Conservation (phyloP, 2,888 invertebrate species). For the Dromius quadrimaculatus region DNA sequence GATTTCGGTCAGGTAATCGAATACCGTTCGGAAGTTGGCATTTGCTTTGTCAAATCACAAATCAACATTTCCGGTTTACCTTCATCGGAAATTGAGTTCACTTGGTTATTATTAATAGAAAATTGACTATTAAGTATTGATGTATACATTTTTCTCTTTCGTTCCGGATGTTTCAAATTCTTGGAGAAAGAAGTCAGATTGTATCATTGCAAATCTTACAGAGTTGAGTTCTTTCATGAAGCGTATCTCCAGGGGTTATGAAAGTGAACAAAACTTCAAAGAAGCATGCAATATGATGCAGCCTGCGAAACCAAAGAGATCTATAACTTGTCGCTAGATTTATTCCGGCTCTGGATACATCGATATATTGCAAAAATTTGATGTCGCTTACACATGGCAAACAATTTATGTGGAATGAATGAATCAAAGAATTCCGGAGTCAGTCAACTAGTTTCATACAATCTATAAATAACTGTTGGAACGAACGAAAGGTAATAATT, state of each 20-base stretch:
- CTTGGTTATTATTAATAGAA: neutral
- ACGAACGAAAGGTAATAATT: too few species aligned
- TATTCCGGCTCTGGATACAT: too few species aligned
- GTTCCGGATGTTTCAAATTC: too few species aligned
- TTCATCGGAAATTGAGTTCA: constrained; percentile 31
- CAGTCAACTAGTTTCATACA: too few species aligned
- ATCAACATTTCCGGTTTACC: constrained; percentile 26
- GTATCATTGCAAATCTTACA: neutral
- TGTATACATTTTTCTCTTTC: neutral
- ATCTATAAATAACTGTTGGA: too few species aligned
- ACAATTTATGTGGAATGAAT: too few species aligned
- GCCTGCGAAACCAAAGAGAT: constrained; percentile 1
- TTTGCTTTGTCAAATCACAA: constrained; percentile 21
- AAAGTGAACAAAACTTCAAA: constrained; percentile 25
- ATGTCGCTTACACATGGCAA: too few species aligned
- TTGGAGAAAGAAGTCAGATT: neutral
- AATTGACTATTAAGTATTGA: too few species aligned
- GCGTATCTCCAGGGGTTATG: constrained; percentile 8
- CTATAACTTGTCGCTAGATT: neutral
- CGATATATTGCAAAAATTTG: too few species aligned
- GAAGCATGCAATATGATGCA: constrained; percentile 17
- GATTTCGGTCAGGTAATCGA: constrained; percentile 11
- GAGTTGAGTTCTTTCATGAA: neutral
- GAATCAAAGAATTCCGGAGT: too few species aligned
- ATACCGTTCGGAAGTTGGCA: constrained; percentile 22